Conservation (phyloP, 2,888 invertebrate species). For the Meteorus colon region DNA sequence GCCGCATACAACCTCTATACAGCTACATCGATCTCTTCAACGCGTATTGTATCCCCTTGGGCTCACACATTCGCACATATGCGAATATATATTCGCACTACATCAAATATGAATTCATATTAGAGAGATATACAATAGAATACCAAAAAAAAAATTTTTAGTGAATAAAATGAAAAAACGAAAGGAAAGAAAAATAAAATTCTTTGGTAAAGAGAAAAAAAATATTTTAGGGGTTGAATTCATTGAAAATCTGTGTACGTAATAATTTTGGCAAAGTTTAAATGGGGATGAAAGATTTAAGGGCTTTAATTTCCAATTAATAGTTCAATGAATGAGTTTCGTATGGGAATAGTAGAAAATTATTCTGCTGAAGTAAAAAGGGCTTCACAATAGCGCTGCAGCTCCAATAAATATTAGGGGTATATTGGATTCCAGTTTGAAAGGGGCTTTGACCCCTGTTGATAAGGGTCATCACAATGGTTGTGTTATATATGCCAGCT, state of each 20-base stretch:
- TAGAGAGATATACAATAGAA: no score
- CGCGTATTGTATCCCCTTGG: constrained; percentile 39
- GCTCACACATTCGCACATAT: background rate
- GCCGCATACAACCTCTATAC: constrained; percentile 58
- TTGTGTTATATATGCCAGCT: background rate
- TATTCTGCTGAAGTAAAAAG: constrained; percentile 38
- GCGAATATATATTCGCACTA: background rate
- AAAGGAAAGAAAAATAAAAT: background rate
- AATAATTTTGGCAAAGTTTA: background rate
- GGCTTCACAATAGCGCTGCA: constrained; percentile 59
- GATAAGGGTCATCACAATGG: constrained; percentile 68
- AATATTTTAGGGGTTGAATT: background rate
- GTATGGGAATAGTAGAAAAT: background rate
- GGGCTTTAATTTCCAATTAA: constrained; percentile 62
- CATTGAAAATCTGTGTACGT: background rate
- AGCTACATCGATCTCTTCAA: constrained; percentile 70
- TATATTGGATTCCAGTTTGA: constrained; percentile 65
- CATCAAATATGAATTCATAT: background rate
- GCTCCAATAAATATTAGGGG: constrained; percentile 42
- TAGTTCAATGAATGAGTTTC: constrained; percentile 41
- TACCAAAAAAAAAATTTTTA: no score
- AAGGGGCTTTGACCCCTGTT: constrained; percentile 63
- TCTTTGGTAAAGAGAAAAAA: background rate
- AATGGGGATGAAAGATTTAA: constrained; percentile 48
- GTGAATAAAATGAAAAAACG: background rate